Evolutionary conservation across 2,797 vertebrate genomes (phyloP).

Genomic region (Cryptoblepharus egeriae): DNA sequence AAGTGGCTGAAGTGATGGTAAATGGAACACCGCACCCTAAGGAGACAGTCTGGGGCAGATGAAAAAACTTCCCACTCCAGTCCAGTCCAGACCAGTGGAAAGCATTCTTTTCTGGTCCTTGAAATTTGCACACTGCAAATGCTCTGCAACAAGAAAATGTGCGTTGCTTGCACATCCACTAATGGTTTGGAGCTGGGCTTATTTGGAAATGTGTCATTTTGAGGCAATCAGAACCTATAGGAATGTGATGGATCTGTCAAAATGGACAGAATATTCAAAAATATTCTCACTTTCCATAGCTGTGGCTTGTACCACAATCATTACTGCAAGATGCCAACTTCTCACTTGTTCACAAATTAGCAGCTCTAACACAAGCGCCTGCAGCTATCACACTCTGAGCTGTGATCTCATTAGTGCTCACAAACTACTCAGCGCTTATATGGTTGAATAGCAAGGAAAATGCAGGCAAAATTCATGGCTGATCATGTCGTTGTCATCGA

Average conservation of each 20-base stretch:
- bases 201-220: not conserved
- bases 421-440: not conserved
- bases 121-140: not conserved
- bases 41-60: too few species aligned
- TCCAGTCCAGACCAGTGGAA: too few species aligned
- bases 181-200: not conserved
- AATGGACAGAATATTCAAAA: not conserved
- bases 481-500: not conserved
- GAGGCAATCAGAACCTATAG: not conserved
- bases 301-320: not conserved
- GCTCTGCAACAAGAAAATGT: not conserved
- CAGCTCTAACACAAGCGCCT: not conserved
- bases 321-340: not conserved
- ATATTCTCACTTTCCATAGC: not conserved
- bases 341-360: not conserved
- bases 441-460: slow-evolving; percentile 7
- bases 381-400: not conserved
- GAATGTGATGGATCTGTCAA: not conserved
- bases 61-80: too few species aligned
- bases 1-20: not conserved
- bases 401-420: slow-evolving; percentile 2
- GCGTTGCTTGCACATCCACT: not conserved
- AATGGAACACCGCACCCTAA: too few species aligned
- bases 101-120: too few species aligned
- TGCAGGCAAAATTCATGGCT: slow-evolving; percentile 3